Conservation (phyloP, 1,140 invertebrate genomes). For the Bombus pascuorum region DNA sequence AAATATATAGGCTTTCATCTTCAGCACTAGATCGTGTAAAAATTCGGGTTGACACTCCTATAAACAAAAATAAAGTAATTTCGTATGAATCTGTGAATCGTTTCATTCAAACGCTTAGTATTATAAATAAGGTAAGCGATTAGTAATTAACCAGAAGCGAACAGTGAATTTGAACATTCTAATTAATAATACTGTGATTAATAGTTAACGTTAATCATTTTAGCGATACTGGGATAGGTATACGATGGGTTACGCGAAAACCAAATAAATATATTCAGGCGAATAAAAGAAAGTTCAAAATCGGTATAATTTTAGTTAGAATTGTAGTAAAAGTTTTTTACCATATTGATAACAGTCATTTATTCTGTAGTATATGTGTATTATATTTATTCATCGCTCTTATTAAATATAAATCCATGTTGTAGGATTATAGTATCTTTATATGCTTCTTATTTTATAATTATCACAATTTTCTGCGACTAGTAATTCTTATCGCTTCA, state of each 20-base stretch:
- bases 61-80: neutral
- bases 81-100: neutral
- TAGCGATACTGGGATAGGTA: neutral
- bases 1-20: slow-evolving; percentile 99
- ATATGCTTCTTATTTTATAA: no score
- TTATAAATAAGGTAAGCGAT: neutral
- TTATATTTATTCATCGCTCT: no score
- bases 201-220: neutral
- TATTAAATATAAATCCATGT: no score
- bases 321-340: no score
- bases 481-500: no score
- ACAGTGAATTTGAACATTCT: neutral
- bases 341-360: no score
- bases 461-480: no score
- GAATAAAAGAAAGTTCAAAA: no score
- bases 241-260: neutral
- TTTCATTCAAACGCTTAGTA: neutral
- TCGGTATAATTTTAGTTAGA: no score
- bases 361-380: no score
- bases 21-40: slow-evolving; percentile 96
- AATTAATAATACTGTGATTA: neutral
- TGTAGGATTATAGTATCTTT: no score
- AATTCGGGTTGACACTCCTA: slow-evolving; percentile 99
- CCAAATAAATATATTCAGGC: neutral
- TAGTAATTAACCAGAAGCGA: no score